Conservation (phyloP, 2,888 invertebrate species). For the Cantharis lateralis region DNA sequence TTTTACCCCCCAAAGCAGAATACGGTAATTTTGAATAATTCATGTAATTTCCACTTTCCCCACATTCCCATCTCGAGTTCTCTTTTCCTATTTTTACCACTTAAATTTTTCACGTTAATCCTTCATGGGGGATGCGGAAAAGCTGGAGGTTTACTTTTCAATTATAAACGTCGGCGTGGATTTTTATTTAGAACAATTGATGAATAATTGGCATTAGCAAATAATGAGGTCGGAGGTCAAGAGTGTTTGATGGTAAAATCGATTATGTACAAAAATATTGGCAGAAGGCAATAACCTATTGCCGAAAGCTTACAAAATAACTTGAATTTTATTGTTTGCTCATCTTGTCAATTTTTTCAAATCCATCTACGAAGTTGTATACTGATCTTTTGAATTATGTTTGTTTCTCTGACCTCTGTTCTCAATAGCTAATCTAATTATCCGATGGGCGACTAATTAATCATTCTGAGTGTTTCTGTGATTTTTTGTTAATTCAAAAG, state of each 20-base stretch:
- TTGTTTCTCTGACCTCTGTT: neutral
- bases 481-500: neutral
- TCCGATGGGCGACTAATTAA: neutral
- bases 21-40: conserved; percentile 59
- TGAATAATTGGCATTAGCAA: neutral
- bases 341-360: neutral
- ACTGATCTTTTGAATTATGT: neutral
- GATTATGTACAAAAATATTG: neutral
- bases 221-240: neutral
- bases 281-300: neutral
- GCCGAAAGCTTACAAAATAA: neutral
- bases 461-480: neutral
- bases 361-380: neutral
- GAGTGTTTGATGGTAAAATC: neutral
- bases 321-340: neutral
- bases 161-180: neutral
- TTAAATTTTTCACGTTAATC: neutral
- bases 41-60: neutral
- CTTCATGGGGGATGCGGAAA: neutral
- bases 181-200: neutral
- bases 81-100: neutral
- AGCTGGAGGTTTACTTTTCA: neutral
- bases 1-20: conserved; percentile 65
- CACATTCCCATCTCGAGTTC: neutral
- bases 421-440: neutral